Base-by-base conservation (phyloP, 30 jellyfish, hydroid and myxozoan genomes). In the Aurelia aurita complex sp. Pacific region DNA sequence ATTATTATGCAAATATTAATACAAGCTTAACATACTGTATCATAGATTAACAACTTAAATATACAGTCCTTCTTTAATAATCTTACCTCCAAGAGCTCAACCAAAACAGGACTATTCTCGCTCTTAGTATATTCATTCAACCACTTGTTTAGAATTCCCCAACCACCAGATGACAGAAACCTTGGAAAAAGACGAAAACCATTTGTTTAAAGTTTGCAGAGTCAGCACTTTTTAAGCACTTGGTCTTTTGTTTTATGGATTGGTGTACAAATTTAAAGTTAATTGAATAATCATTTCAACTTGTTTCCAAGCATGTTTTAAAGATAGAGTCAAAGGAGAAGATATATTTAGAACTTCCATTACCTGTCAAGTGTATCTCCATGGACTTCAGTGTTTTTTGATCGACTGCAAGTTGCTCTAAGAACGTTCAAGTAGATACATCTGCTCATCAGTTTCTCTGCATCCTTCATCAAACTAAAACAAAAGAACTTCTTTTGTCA, bases 71-170 rank as follows among this genome's bases (percentile, higher is more conserved):
- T 46, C 57, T 46, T 14, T 6, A 6, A 46, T 0, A 14, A 46
- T 7, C 57, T 46, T 46, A 89, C 99, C 79, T 94, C 99, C 53
- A 94, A 77, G 32, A 94, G 66, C 88, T 86, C 99, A 9, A 81
- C 29, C 33, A 94, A 87, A 46, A 94, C 70, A 16, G 97, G 96
- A 38, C 67, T 73, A 75, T 94, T 94, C 62, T 94, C 97, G 38
- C 86, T 73, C 50, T 72, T 79, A 10, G 92, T 84, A 77, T 91
- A 94, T 50, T 94, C 99, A 69, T 74, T 89, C 68, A 89, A 79
- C 99, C 99, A 94, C 76, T 87, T 84, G 76, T 94, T 94, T n/a
- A 94, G 85, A 29, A 94, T 85, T 12, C 99, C 99, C 99, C 99
- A 94, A 53, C 99, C 99, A 72, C 99, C 99, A 63, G 96, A 92